Percentiles rank a stretch among this genome's conserved stretches.
These are phyloP conservation scores for Actinostola sp. DNA, from an alignment of 92 coral and sea anemone genomes.

Conservation along the genomic window DNA sequence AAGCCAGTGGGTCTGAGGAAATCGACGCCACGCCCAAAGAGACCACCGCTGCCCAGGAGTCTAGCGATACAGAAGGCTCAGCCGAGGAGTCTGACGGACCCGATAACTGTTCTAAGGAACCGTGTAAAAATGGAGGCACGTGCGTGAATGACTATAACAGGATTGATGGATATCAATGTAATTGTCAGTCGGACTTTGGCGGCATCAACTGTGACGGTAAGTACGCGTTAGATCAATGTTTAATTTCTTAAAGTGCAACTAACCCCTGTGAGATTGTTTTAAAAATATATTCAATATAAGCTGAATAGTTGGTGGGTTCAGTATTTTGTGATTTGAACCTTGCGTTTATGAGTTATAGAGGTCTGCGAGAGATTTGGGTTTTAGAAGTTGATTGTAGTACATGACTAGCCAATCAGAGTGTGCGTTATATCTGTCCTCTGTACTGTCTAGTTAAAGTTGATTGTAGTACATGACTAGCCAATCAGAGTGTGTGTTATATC, in stretches of 20 bases:
- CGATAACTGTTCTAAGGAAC: conserved; percentile 35
- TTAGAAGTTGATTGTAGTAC: no score
- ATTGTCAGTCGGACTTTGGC: conserved; percentile 79
- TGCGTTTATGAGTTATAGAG: no score
- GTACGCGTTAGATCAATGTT: neutral
- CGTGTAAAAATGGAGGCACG: conserved; percentile 82
- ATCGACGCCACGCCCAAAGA: neutral
- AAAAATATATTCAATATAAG: no score
- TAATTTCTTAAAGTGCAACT: no score
- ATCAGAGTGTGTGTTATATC: neutral
- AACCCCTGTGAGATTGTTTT: no score
- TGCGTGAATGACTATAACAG: conserved; percentile 61
- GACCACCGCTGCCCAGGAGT: neutral
- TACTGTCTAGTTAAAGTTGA: no score
- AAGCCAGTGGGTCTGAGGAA: neutral
- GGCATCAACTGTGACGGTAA: conserved; percentile 86
- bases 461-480: neutral
- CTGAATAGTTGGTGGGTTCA: neutral
- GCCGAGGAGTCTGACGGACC: conserved; percentile 24
- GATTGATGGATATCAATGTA: conserved; percentile 86
- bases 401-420: no score
- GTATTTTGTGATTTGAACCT: no score
- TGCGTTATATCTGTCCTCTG: no score
- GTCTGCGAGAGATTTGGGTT: no score
- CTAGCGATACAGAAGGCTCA: conserved; percentile 39